Base-by-base conservation (phyloP, 2,113 vertebrate genomes). In the Colinus virginianus region DNA sequence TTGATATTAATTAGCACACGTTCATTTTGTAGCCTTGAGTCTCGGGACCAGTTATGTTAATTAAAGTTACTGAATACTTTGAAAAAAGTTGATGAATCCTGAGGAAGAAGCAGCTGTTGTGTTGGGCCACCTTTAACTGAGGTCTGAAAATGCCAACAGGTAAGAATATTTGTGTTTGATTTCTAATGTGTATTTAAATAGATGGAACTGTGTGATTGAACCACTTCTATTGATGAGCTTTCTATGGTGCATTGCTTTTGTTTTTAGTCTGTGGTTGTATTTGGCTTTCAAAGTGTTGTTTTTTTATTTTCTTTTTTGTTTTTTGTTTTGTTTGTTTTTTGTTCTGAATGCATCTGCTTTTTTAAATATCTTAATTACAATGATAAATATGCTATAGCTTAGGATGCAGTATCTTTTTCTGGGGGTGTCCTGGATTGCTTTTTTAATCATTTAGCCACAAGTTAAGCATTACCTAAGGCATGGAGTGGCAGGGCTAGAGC, bases 131-230 rank as follows among this genome's bases (percentile, higher is more conserved):
- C 93, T 79, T 58, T 87, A 66, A 76, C 88, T 81, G 42, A 91
- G 92, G 84, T 80, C 67, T 96, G 96, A 98, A 95, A 96, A 99
- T 99, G 99, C 98, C 98, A 93, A 95, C 97, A 97, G 98, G 99
- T 99, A 94, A 96, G 96, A 95, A 83, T 68, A 76, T 53, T 78
- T 20, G 10, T 48, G 30, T 87, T 88, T 95, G 48, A 68, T 91
- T 96, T 93, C 30, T 34, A 58, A 14, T 66, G 38, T 12, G 0
- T 46, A 38, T 78, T 74, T 61, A 80, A 13, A 11, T 84, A 53
- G 36, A 68, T 46, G 51, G 21, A 78, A 76, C 21, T 61, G 63
- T 36, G 13, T 78, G 16, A 6, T 51, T 45, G 53, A 81, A 18
- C 84, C 77, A 20, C 10, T 90, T 74, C 45, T 76, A 11, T 79